phyloP scores from a whole-genome alignment of 2,113 vertebrate genomes.

The Gymnocephalus cernua region DNA sequence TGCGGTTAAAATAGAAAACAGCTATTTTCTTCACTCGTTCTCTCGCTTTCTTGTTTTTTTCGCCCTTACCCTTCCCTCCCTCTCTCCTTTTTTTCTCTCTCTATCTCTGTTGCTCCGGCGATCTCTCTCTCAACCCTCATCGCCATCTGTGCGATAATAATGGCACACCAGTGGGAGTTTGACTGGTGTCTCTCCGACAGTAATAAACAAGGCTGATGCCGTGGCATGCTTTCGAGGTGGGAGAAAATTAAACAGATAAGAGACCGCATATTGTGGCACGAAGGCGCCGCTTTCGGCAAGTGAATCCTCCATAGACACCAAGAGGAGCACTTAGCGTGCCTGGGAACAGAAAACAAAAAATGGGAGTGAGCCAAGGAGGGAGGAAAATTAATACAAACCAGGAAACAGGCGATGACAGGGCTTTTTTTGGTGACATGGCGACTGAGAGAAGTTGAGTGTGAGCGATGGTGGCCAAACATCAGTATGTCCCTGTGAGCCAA shows the following conservation, averaged over 20 bases:
- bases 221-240: slow-evolving; percentile 56
- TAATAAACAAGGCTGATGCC: slow-evolving; percentile 74
- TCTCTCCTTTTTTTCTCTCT: neutral
- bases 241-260: slow-evolving; percentile 73
- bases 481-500: slow-evolving; percentile 31
- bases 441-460: slow-evolving; percentile 30
- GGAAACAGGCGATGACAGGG: neutral
- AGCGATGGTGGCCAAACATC: slow-evolving; percentile 38
- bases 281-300: slow-evolving; percentile 17
- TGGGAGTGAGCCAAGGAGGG: slow-evolving; percentile 2
- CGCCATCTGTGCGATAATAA: slow-evolving; percentile 72
- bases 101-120: slow-evolving; percentile 20
- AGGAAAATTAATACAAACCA: neutral
- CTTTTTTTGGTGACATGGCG: neutral
- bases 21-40: neutral
- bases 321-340: slow-evolving; percentile 30
- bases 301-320: slow-evolving; percentile 50
- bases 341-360: slow-evolving; percentile 23
- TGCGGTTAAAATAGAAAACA: slow-evolving; percentile 35
- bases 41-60: neutral
- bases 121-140: slow-evolving; percentile 45
- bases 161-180: slow-evolving; percentile 61
- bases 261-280: slow-evolving; percentile 25
- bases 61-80: slow-evolving; percentile 4
- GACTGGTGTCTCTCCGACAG: slow-evolving; percentile 57